Evolutionary conservation across 2,797 vertebrate genomes (phyloP), one percentile per base, ranked within the genome.

Genomic region (Otolemur crassicaudatus): DNA sequence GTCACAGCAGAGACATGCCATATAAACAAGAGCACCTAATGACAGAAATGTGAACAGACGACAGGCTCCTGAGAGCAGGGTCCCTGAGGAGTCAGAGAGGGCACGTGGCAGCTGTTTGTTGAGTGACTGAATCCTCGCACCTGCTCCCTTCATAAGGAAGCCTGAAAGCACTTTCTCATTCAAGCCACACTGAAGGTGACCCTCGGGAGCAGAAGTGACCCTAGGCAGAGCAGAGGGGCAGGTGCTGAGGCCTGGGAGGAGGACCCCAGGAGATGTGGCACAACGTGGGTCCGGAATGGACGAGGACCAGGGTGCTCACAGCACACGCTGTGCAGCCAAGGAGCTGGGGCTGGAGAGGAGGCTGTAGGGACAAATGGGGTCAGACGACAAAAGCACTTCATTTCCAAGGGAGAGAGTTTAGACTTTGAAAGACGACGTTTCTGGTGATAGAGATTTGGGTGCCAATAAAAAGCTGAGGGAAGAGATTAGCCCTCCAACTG

Each of bases 241-340:
- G 0, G 4, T 25, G 70, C 60, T 0, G 1, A 43, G 49, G 10
- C 2, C 1, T 1, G 2, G 19, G 31, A 29, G 27, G 69, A 37
- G 53, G 46, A 2, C 4, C 40, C 40, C 4, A 3, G 6, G 0
- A 0, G 34, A 10, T 37, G 31, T 25, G 17, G 7, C 6, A 0
- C 0, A 4, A 12, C 76, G 23, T 0, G 56, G 43, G n/a, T 43
- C 0, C 1, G 1, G 17, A 14, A 16, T 4, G 22, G 63, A 67
- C 7, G 11, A 19, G 43, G n/a, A 25, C 70, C 6, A 1, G 0
- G 2, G 1, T 22, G 43, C 19, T 82, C 77, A n/a, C 27, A 31
- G 84, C 23, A 80, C 60, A 63, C 17, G 20, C 19, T 75, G 46
- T 81, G 67, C 0, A 40, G 90, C 61, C 73, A 31, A 58, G 60